These are phyloP conservation scores for Arctia plantaginis DNA, from an alignment of 2,888 invertebrate species.

Conservation along the genomic window DNA sequence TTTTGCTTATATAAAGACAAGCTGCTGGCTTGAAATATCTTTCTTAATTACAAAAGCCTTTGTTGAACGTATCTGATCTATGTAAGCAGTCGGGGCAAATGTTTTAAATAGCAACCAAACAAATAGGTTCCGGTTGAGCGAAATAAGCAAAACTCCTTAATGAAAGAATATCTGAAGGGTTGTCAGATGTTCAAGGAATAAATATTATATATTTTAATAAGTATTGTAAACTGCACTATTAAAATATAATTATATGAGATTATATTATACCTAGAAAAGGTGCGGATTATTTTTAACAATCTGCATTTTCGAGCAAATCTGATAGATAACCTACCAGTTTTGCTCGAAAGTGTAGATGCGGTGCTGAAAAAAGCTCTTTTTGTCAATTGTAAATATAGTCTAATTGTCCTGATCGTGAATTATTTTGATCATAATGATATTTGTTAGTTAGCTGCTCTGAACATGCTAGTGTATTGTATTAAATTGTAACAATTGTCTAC, in stretches of 20 bases:
- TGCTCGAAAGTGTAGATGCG: background rate
- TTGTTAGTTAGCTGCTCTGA: background rate
- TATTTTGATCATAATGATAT: background rate
- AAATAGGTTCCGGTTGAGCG: slow-evolving; percentile 83
- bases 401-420: background rate
- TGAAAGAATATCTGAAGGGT: slow-evolving; percentile 77
- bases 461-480: background rate
- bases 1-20: slow-evolving; percentile 83
- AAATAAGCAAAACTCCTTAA: slow-evolving; percentile 82
- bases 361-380: too few species aligned
- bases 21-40: slow-evolving; percentile 86
- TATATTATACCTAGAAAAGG: background rate
- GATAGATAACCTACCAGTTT: background rate
- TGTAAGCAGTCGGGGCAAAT: slow-evolving; percentile 85
- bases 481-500: background rate
- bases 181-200: slow-evolving; percentile 32
- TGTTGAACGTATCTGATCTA: slow-evolving; percentile 87
- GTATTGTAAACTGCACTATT: too few species aligned
- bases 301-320: too few species aligned
- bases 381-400: background rate
- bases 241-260: background rate
- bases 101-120: slow-evolving; percentile 85
- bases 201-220: background rate
- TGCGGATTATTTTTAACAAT: background rate
- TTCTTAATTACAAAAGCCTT: slow-evolving; percentile 87